A percentile compares a stretch with the other conserved stretches of the same genome.
Evolutionary conservation across 2,113 vertebrate species (phyloP).

Genomic region (Aplodontia rufa): DNA sequence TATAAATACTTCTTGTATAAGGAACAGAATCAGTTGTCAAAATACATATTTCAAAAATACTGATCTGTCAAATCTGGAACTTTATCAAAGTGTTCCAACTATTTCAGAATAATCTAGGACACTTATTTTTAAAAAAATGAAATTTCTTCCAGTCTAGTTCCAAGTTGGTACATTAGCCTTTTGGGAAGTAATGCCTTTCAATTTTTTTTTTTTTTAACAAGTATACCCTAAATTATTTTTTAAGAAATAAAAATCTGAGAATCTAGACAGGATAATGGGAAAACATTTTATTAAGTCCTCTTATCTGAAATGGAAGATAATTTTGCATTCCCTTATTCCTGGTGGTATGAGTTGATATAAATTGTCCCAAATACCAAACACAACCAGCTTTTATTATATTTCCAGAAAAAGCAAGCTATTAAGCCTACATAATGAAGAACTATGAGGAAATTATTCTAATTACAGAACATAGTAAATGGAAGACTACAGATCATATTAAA

Average conservation of each 20-base stretch:
- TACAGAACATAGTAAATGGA: constrained; percentile 40
- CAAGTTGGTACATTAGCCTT: not conserved
- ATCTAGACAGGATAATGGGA: not conserved
- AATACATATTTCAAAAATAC: constrained; percentile 48
- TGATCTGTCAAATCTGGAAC: constrained; percentile 30
- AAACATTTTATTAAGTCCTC: constrained; percentile 24
- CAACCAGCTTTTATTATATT: not conserved
- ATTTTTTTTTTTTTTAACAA: constrained; percentile 7
- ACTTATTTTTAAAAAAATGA: constrained; percentile 43
- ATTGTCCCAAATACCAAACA: not conserved
- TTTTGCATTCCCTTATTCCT: not conserved
- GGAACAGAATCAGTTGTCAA: constrained; percentile 4
- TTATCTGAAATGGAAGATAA: constrained; percentile 27
- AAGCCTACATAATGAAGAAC: not conserved
- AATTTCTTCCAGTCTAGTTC: not conserved
- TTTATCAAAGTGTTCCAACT: constrained; percentile 18
- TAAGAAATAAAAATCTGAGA: constrained; percentile 34
- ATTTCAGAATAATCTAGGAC: constrained; percentile 14
- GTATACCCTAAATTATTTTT: not conserved
- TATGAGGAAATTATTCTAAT: constrained; percentile 13
- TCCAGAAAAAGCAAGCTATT: constrained; percentile 21
- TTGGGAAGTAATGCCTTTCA: not conserved
- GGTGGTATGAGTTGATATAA: not conserved
- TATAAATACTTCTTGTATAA: constrained; percentile 1
- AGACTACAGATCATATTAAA: constrained; percentile 22